Conservation (phyloP, 2,888 invertebrate species). For the Shargacucullia verbasci region DNA sequence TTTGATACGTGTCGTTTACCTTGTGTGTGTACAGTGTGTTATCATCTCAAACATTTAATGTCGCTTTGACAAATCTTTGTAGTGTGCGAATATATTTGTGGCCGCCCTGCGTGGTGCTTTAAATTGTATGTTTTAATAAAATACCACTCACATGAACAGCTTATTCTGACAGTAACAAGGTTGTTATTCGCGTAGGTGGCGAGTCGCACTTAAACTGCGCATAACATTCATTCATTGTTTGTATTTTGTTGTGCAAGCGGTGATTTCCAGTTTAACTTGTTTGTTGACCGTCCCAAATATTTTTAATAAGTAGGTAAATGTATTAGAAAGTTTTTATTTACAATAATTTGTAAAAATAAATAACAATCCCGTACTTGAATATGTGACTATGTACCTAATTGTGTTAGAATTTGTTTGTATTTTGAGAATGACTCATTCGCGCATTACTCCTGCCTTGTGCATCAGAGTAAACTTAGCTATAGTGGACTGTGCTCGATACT, state of each 20-base stretch:
- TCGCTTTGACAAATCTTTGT: slow-evolving; percentile 19
- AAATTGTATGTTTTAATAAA: slow-evolving; percentile 30
- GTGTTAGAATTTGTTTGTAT: no score
- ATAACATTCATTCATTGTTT: slow-evolving; percentile 47
- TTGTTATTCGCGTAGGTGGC: slow-evolving; percentile 53
- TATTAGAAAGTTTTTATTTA: slow-evolving; percentile 23
- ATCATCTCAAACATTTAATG: slow-evolving; percentile 35
- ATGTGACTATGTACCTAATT: no score
- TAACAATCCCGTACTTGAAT: no score
- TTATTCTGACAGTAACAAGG: slow-evolving; percentile 62
- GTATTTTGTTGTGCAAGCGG: slow-evolving; percentile 60
- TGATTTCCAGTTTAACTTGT: slow-evolving; percentile 58
- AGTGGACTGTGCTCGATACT: no score
- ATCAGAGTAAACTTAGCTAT: no score
- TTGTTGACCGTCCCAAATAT: slow-evolving; percentile 50
- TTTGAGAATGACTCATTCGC: no score
- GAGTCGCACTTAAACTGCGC: slow-evolving; percentile 52
- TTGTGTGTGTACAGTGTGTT: slow-evolving; percentile 51
- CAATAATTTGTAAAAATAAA: background rate
- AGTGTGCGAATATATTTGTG: slow-evolving; percentile 16
- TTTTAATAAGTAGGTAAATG: slow-evolving; percentile 12
- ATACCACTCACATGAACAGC: slow-evolving; percentile 30
- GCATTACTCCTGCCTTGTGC: no score
- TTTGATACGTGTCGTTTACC: slow-evolving; percentile 60
- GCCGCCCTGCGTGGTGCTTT: slow-evolving; percentile 10